Evolutionary conservation across 2,797 vertebrate species (phyloP).

Genomic region (Poeciliopsis presidionis): DNA sequence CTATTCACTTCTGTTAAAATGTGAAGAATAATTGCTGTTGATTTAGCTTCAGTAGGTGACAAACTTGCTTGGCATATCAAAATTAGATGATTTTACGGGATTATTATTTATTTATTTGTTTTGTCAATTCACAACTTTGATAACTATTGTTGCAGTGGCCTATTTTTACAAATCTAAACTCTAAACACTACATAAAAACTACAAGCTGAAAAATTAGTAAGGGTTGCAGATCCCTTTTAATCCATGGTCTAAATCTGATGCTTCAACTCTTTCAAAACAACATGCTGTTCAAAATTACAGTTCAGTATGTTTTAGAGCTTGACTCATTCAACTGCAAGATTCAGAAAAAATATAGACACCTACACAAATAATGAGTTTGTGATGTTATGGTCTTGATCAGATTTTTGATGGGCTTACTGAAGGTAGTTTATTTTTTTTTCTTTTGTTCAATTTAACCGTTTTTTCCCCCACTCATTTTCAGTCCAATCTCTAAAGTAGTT

Average conservation of each 20-base stretch:
- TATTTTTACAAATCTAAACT: not conserved
- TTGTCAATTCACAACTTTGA: not conserved
- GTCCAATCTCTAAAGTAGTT: not conserved
- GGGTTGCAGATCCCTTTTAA: not conserved
- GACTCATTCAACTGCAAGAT: not conserved
- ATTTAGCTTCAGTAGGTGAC: not conserved
- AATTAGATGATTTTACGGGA: not conserved
- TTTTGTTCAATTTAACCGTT: not conserved
- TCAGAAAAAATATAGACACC: not conserved
- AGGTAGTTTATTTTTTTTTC: not conserved
- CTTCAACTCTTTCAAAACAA: not conserved
- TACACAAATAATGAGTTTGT: not conserved
- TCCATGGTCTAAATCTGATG: not conserved
- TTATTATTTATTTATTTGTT: not conserved
- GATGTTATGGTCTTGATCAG: not conserved
- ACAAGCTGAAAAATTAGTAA: not conserved
- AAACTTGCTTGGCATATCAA: not conserved
- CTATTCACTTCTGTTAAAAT: constrained; percentile 20
- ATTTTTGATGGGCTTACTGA: not conserved
- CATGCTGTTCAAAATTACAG: not conserved
- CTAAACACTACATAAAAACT: not conserved
- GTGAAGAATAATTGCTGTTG: constrained; percentile 12
- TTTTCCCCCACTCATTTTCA: not conserved
- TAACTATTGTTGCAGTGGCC: not conserved
- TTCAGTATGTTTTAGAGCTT: not conserved